Evolutionary conservation across 2,888 invertebrate genomes (phyloP).

Genomic region (Pammene aurita): DNA sequence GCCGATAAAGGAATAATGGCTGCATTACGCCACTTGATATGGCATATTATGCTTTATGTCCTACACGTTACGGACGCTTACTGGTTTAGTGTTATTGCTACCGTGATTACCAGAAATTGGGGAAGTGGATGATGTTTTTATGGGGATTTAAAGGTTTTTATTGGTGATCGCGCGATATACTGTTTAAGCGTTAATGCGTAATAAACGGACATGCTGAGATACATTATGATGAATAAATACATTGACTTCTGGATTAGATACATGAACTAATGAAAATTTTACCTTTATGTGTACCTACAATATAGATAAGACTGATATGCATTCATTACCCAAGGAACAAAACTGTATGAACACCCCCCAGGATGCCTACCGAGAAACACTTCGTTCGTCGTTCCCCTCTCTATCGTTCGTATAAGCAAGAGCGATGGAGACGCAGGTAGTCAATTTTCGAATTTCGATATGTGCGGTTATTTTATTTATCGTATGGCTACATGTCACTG

Average conservation of each 20-base stretch:
- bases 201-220: slow-evolving; percentile 15
- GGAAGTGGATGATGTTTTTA: slow-evolving; percentile 59
- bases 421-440: too few species aligned
- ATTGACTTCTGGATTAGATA: neutral
- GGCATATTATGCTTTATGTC: slow-evolving; percentile 59
- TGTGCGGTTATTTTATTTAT: too few species aligned
- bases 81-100: slow-evolving; percentile 56
- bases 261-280: neutral
- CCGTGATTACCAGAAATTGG: slow-evolving; percentile 52
- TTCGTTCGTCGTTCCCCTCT: too few species aligned
- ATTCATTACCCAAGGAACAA: too few species aligned
- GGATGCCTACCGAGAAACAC: too few species aligned
- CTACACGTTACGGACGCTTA: slow-evolving; percentile 54
- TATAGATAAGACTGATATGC: too few species aligned
- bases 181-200: slow-evolving; percentile 37
- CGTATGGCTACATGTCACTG: too few species aligned
- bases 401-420: too few species aligned
- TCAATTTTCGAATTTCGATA: too few species aligned
- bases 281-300: too few species aligned
- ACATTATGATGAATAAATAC: neutral
- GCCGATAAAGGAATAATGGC: slow-evolving; percentile 70
- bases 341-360: too few species aligned
- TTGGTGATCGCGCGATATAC: slow-evolving; percentile 41
- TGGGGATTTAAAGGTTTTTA: slow-evolving; percentile 57
- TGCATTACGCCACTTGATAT: slow-evolving; percentile 55